Evolutionary conservation across 2,797 vertebrate genomes (phyloP).

Genomic region (Brachyalestes nurse): DNA sequence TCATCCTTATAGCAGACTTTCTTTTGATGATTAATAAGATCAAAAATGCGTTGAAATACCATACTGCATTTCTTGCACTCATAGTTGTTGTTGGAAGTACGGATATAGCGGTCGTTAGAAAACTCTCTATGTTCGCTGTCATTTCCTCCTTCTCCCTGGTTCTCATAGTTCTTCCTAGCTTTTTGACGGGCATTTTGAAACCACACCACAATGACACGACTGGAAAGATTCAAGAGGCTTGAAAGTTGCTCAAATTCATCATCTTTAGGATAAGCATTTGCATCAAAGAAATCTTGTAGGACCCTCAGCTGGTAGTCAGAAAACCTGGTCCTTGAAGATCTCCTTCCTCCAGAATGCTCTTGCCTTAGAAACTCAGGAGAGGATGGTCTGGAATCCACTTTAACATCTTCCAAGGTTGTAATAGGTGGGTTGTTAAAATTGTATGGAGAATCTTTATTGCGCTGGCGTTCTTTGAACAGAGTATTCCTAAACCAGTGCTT

Average conservation of each 20-base stretch:
- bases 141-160: conserved; percentile 86
- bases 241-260: conserved; percentile 97
- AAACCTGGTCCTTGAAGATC: conserved; percentile 95
- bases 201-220: conserved; percentile 97
- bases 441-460: conserved; percentile 98
- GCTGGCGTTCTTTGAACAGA: conserved; percentile 96
- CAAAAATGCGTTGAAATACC: conserved; percentile 88
- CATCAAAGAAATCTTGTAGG: conserved; percentile 94
- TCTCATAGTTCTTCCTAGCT: conserved; percentile 95
- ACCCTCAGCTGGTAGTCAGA: conserved; percentile 94
- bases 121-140: conserved; percentile 82
- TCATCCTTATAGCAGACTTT: conserved; percentile 89
- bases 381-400: conserved; percentile 86
- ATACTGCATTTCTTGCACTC: conserved; percentile 89
- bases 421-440: conserved; percentile 98
- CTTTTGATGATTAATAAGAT: conserved; percentile 89
- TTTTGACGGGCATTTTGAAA: conserved; percentile 98
- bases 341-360: conserved; percentile 89
- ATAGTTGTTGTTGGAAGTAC: conserved; percentile 86
- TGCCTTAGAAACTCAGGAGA: conserved; percentile 85
- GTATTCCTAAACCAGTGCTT: conserved; percentile 99
- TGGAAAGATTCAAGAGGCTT: conserved; percentile 89
- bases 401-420: conserved; percentile 90
- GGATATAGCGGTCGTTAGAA: conserved; percentile 85
- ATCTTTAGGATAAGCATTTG: conserved; percentile 97